Evolutionary conservation across 1,140 invertebrate genomes (phyloP).

Genomic region (Zaprionus lachaisei): DNA sequence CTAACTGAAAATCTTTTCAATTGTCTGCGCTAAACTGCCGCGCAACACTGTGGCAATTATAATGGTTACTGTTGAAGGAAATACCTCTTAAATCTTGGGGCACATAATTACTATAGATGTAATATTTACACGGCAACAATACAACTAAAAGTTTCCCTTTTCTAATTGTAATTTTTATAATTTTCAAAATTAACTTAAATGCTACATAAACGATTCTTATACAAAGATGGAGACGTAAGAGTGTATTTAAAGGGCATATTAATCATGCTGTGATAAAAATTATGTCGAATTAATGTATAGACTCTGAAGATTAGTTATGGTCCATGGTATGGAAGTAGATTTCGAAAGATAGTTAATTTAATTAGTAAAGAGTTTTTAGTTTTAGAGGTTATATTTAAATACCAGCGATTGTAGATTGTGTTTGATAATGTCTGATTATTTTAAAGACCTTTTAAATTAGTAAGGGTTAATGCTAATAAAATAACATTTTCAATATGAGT

Average conservation of each 20-base stretch:
- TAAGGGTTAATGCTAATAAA: too few species aligned
- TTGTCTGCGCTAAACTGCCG: slow-evolving; percentile 57
- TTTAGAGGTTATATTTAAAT: too few species aligned
- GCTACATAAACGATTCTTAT: neutral
- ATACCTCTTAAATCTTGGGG: neutral
- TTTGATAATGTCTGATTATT: too few species aligned
- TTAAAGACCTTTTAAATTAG: too few species aligned
- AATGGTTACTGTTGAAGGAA: neutral
- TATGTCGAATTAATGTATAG: neutral
- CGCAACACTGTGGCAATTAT: neutral
- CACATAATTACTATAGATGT: neutral
- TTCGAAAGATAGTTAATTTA: too few species aligned
- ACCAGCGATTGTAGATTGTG: too few species aligned
- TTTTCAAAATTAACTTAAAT: neutral
- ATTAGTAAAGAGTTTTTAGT: too few species aligned
- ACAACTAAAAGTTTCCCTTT: neutral
- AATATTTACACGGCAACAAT: neutral
- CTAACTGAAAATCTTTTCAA: slow-evolving; percentile 71
- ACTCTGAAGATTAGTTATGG: neutral
- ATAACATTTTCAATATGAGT: too few species aligned
- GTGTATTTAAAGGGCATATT: neutral
- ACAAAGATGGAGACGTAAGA: neutral
- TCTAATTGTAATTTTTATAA: neutral
- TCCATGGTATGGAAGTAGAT: neutral
- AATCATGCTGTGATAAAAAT: neutral